Base-by-base conservation (phyloP, 2,113 vertebrate species). In the Ardeotis arabs region DNA sequence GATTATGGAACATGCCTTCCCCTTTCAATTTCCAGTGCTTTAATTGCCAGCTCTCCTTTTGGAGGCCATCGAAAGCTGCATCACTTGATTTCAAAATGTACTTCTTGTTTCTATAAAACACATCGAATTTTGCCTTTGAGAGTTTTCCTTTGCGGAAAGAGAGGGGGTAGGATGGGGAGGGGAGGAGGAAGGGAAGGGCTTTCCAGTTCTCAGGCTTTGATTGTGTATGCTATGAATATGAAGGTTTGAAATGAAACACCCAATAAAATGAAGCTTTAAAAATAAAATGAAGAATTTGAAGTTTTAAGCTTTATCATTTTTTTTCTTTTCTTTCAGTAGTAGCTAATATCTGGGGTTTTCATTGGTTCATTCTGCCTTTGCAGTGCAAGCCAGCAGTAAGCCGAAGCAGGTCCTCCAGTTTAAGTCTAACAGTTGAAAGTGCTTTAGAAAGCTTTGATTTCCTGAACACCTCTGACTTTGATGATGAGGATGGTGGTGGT, bases 371-470 rank as follows among this genome's bases (percentile, higher is more conserved):
- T 98, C 94, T 98, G 87, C 97, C 93, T 98, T 96, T 97, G 95
- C 98, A 99, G 99, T 99, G 99, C 96, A 99, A 99, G 95, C 98
- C 99, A 50, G 97, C 98, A 49, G 98, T 97, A 92, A 98, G 98
- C 96, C 98, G 98, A 96, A 99, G 99, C 98, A 98, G 99, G 75
- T 99, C 99, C 28, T 99, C 99, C 96, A 99, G 99, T 98, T 97
- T 99, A 96, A 99, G 99, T 94, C 98, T 99, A 97, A 99, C 99
- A 9, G 99, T 99, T 96, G 99, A 99, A 97, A 99, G 99, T 72
- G 99, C 99, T 88, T 98, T 99, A 97, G 99, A 99, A 98, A 99
- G 99, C 97, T 99, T 99, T 75, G 99, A 99, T 98, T 99, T 99
- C 98, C 99, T 99, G 97, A 99, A 99, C 98, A 99, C 99, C 84